Base-by-base conservation (phyloP, 2,797 vertebrate species). In the Liasis olivaceus region DNA sequence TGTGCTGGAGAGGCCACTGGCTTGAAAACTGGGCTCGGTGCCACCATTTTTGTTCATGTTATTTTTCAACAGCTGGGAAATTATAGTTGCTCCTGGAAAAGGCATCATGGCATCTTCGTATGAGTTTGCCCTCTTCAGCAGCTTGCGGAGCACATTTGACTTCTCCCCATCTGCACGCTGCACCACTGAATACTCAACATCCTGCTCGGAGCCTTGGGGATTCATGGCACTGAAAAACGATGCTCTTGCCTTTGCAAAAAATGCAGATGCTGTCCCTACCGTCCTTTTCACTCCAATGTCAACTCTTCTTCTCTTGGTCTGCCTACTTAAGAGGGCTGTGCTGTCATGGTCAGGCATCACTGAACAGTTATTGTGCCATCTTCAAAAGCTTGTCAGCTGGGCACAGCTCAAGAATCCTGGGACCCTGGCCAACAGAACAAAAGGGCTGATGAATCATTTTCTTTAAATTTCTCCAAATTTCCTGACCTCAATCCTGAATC, bases 281-380 rank as follows among this genome's bases (percentile, higher is more conserved):
- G 99, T 99, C 98, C 99, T 99, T 98, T 99, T 99, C 97, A 99
- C 99, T 97, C 99, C 99, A 97, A 99, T 99, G 98, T 99, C 99
- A 98, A 99, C 99, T 97, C 99, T 99, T 99, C 99, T 98, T 98
- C 99, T 99, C 98, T 99, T 99, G 98, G 98, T 99, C 98, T 99
- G 99, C 99, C 98, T 99, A 98, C 99, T 99, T 99, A 99, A 98
- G 98, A 99, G 98, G 98, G 98, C 98, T 98, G 98, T 98, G 98
- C 98, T 99, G 98, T 99, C 99, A 99, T 99, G 99, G 99, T 99
- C 99, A 99, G 98, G 99, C 99, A 99, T 99, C 98, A 99, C 99
- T 99, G 98, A 98, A 98, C 98, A 98, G 98, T 99, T 99, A 99
- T 98, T 99, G 98, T 98, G 98, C 99, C 99, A 99, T 99, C 98